A percentile compares a stretch with the other conserved stretches of the same genome.
Evolutionary conservation across 2,113 vertebrate genomes (phyloP).

Genomic region (Chionomys nivalis): DNA sequence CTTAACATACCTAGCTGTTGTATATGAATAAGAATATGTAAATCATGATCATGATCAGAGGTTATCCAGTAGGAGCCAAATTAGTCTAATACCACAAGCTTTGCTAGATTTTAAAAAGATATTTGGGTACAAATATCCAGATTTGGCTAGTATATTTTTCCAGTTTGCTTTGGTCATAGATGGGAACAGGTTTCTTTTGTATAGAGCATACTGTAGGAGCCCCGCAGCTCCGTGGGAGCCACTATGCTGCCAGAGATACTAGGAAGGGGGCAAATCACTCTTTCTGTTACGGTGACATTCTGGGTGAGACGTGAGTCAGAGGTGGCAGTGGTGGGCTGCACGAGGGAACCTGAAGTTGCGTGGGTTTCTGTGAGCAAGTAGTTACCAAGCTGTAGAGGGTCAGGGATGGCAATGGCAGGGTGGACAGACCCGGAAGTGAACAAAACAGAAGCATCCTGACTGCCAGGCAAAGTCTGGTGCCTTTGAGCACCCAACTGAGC

Average conservation of each 20-base stretch:
- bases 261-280: slow-evolving; percentile 84
- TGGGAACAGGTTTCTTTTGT: slow-evolving; percentile 88
- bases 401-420: slow-evolving; percentile 75
- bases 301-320: slow-evolving; percentile 82
- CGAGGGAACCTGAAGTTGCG: slow-evolving; percentile 69
- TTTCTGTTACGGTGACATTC: slow-evolving; percentile 86
- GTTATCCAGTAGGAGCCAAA: slow-evolving; percentile 51
- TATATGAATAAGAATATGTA: slow-evolving; percentile 17
- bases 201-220: slow-evolving; percentile 80
- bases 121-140: slow-evolving; percentile 47
- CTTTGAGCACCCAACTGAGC: not conserved
- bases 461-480: not conserved
- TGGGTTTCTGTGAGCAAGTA: slow-evolving; percentile 86
- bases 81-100: slow-evolving; percentile 79
- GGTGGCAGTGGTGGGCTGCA: slow-evolving; percentile 62
- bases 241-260: slow-evolving; percentile 68
- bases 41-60: slow-evolving; percentile 26
- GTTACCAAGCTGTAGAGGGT: slow-evolving; percentile 82
- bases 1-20: slow-evolving; percentile 24
- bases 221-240: slow-evolving; percentile 77
- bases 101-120: slow-evolving; percentile 41
- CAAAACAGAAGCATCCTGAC: not conserved
- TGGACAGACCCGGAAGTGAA: slow-evolving; percentile 81
- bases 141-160: slow-evolving; percentile 66
- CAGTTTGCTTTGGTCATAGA: slow-evolving; percentile 73